Percentiles rank a stretch among this genome's conserved stretches.
phyloP scores from a whole-genome alignment of 2,113 vertebrate genomes.

The Silurus meridionalis region DNA sequence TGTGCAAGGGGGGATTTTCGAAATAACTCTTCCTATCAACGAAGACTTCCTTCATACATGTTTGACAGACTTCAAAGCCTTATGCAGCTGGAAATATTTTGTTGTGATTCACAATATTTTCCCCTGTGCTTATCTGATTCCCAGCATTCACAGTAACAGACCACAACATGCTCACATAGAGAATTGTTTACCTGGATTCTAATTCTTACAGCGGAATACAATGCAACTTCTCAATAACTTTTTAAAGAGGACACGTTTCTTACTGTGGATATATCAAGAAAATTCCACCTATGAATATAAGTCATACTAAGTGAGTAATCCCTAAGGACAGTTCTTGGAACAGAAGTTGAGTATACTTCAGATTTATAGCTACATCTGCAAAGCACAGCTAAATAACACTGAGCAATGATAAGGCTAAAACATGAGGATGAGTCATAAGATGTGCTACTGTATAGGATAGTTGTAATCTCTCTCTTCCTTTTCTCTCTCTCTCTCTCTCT shows the following conservation, averaged over 20 bases:
- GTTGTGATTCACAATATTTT: constrained; percentile 19
- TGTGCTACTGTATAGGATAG: constrained; percentile 16
- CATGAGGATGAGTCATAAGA: constrained; percentile 29
- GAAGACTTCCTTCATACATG: constrained; percentile 15
- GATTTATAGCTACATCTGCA: constrained; percentile 24
- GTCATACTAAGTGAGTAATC: neutral
- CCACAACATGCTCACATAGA: neutral
- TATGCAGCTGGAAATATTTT: constrained; percentile 28
- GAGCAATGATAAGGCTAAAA: neutral
- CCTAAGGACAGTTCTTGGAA: constrained; percentile 1
- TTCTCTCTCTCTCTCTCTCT: neutral
- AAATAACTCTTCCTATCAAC: constrained; percentile 39
- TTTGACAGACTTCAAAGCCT: constrained; percentile 39
- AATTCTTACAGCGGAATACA: constrained; percentile 50
- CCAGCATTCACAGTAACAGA: constrained; percentile 16
- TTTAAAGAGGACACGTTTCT: neutral
- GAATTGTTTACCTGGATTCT: constrained; percentile 19
- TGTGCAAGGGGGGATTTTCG: constrained; percentile 46
- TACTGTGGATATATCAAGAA: neutral
- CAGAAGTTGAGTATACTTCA: neutral
- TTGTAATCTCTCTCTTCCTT: neutral
- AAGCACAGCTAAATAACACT: constrained; percentile 18
- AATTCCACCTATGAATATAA: neutral
- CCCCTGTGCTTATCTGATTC: constrained; percentile 29
- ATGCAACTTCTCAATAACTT: neutral